Percentiles rank a stretch among this genome's conserved stretches.
Conservation (phyloP, 2,797 vertebrate species). For the Lemur catta region DNA sequence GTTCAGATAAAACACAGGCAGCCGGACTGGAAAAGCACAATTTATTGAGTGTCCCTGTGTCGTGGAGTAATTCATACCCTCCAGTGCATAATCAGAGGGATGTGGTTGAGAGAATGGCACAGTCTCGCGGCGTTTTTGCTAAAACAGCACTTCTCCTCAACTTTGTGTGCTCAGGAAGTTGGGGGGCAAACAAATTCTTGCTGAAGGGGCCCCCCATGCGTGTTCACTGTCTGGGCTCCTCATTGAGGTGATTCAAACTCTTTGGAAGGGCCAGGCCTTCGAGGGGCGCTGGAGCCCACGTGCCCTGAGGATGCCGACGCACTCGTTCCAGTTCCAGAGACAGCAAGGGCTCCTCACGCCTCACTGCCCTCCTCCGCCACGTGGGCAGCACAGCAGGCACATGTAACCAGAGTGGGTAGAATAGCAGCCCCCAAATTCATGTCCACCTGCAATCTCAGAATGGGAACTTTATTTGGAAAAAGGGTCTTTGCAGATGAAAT, state of each 20-base stretch:
- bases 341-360: fast-evolving
- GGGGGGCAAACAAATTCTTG: not conserved
- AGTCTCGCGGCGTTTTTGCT: not conserved
- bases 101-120: not conserved
- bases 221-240: not conserved
- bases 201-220: fast-evolving
- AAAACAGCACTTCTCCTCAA: not conserved
- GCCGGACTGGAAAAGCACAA: not conserved
- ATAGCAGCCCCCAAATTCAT: not conserved
- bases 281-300: not conserved
- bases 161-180: not conserved
- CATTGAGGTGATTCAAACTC: fast-evolving
- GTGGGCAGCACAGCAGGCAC: fast-evolving
- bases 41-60: not conserved
- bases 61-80: not conserved
- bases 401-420: fast-evolving
- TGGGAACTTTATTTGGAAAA: not conserved
- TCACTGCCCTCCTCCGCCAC: not conserved
- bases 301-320: fast-evolving
- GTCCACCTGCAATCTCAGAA: not conserved
- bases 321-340: not conserved
- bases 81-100: not conserved
- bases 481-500: not conserved
- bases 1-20: constrained; percentile 27
- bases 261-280: not conserved